Conservation (phyloP, 2,888 invertebrate species). For the Macrosiphum euphorbiae region DNA sequence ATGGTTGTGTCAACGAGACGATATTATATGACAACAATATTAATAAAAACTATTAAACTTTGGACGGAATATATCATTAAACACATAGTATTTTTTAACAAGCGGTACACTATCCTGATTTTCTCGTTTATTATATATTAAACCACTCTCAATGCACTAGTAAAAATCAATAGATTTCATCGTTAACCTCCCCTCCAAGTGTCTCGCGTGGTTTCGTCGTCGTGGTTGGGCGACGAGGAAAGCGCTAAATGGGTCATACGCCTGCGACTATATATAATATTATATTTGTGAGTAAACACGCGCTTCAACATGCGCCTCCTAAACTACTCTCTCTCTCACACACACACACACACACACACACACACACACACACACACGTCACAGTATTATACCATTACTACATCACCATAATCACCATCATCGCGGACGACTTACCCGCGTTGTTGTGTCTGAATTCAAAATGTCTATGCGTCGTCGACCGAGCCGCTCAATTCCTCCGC, state of each 20-base stretch:
- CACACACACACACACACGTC: neutral
- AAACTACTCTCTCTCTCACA: neutral
- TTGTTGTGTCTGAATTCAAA: constrained; percentile 12
- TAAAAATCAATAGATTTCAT: constrained; percentile 39
- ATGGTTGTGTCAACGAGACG: neutral
- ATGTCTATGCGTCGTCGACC: neutral
- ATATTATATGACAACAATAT: neutral
- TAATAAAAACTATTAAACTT: neutral
- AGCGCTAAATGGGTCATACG: constrained; percentile 22
- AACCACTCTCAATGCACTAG: neutral
- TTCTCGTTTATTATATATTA: neutral
- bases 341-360: neutral
- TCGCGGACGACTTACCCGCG: constrained; percentile 41
- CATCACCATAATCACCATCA: neutral
- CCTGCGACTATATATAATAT: neutral
- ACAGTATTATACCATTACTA: neutral
- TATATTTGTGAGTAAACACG: constrained; percentile 2
- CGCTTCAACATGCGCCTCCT: neutral
- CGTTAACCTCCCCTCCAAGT: neutral
- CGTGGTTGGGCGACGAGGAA: neutral
- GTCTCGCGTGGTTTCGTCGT: neutral
- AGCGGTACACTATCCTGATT: neutral
- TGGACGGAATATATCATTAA: neutral
- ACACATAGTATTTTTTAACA: neutral
- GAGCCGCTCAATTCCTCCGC: neutral